A percentile compares a stretch with the other conserved stretches of the same genome.
These are phyloP conservation scores for Chalcis sispes DNA, from an alignment of 2,888 invertebrate genomes.

Conservation along the genomic window DNA sequence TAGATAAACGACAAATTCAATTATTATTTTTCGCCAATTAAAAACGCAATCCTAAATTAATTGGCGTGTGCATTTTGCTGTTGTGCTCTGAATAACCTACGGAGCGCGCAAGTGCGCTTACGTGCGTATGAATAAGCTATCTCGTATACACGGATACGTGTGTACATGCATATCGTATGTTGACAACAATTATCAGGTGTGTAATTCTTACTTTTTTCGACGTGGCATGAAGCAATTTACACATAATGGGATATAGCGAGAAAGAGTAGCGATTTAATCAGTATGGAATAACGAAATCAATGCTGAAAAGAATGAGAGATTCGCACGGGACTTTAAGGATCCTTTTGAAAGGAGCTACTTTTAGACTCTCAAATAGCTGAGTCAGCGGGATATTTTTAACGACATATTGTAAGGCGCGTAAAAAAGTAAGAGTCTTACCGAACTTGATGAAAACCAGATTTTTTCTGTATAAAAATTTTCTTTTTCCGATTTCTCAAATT, in stretches of 20 bases:
- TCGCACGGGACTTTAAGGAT: constrained; percentile 9
- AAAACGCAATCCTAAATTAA: constrained; percentile 11
- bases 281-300: background rate
- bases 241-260: background rate
- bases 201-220: constrained; percentile 35
- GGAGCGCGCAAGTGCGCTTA: background rate
- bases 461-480: background rate
- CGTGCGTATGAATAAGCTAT: too few relatives aligned
- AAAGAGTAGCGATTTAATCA: background rate
- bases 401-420: background rate
- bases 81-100: constrained; percentile 38
- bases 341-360: background rate
- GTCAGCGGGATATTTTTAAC: constrained; percentile 44
- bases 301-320: too few relatives aligned
- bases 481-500: too few relatives aligned
- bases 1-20: constrained; percentile 35
- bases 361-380: constrained; percentile 13
- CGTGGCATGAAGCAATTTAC: background rate
- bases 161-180: too few relatives aligned
- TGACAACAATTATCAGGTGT: too few relatives aligned
- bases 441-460: too few relatives aligned
- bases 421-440: background rate
- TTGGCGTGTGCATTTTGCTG: constrained; percentile 13
- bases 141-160: background rate
- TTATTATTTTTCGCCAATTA: constrained; percentile 36